These are phyloP conservation scores for Eubasilissa splendida DNA, from an alignment of 2,888 invertebrate species.

Conservation along the genomic window DNA sequence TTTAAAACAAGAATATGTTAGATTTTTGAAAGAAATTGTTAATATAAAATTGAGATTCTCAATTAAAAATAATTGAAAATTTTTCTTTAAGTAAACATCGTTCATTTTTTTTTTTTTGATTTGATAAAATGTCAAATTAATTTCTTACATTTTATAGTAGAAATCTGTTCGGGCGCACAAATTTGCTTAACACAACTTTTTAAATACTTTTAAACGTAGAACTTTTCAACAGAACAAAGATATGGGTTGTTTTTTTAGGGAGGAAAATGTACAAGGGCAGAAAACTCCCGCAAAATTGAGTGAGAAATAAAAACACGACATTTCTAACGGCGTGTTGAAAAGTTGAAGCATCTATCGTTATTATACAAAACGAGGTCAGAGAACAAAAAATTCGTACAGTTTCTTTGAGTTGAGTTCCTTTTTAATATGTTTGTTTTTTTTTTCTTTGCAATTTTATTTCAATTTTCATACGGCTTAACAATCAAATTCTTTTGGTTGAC, in stretches of 20 bases:
- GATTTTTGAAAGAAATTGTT: no score
- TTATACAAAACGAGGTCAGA: slow-evolving; percentile 54
- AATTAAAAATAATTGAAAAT: no score
- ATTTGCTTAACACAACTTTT: slow-evolving; percentile 54
- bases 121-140: no score
- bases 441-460: slow-evolving; percentile 8
- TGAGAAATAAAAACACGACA: slow-evolving; percentile 58
- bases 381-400: slow-evolving; percentile 38
- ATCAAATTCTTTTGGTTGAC: no score
- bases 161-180: slow-evolving; percentile 23
- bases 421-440: slow-evolving; percentile 41
- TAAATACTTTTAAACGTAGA: slow-evolving; percentile 54
- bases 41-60: no score
- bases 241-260: slow-evolving; percentile 35
- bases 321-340: slow-evolving; percentile 57
- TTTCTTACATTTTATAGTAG: neutral
- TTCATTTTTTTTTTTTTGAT: no score
- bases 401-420: slow-evolving; percentile 8
- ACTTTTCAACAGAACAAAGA: slow-evolving; percentile 44
- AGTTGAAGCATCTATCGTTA: slow-evolving; percentile 58
- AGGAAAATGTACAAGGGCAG: slow-evolving; percentile 20
- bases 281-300: slow-evolving; percentile 52
- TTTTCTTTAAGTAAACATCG: no score
- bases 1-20: no score
- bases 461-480: neutral